A percentile compares a stretch with the other conserved stretches of the same genome.
Conservation (phyloP, 2,113 vertebrate genomes). For the Zootoca vivipara region DNA sequence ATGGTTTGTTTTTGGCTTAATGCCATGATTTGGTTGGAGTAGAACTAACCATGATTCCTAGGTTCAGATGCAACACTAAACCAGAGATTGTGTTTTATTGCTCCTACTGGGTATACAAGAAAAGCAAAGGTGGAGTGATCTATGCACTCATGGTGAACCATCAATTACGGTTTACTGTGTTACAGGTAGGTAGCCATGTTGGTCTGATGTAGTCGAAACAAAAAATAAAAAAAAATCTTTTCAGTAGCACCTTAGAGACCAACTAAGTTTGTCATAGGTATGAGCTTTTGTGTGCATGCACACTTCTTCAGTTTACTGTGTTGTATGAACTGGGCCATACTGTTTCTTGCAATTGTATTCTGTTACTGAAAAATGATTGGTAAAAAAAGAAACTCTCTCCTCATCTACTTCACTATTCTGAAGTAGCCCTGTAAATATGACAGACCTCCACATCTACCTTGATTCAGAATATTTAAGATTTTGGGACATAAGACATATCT, state of each 20-base stretch:
- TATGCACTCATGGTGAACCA: not conserved
- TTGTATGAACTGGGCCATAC: not conserved
- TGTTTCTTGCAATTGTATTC: not conserved
- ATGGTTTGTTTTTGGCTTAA: not conserved
- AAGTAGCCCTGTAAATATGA: conserved; percentile 30
- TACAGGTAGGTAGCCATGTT: no score
- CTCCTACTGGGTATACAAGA: not conserved
- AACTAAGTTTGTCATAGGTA: no score
- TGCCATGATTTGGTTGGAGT: not conserved
- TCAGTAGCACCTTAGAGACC: no score
- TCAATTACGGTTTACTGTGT: not conserved
- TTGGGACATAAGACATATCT: not conserved
- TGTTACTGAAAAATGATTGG: not conserved
- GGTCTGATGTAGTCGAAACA: no score
- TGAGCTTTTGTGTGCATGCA: no score
- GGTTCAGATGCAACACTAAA: not conserved
- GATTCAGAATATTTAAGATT: conserved; percentile 35
- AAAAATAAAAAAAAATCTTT: no score
- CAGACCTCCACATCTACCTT: not conserved
- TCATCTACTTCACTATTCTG: conserved; percentile 23
- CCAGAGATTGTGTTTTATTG: not conserved
- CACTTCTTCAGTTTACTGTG: no score
- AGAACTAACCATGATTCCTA: not conserved
- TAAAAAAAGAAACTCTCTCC: not conserved
- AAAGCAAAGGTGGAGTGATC: not conserved